phyloP scores from a whole-genome alignment of 2,797 vertebrate genomes.

The Sebastes diaconus region DNA sequence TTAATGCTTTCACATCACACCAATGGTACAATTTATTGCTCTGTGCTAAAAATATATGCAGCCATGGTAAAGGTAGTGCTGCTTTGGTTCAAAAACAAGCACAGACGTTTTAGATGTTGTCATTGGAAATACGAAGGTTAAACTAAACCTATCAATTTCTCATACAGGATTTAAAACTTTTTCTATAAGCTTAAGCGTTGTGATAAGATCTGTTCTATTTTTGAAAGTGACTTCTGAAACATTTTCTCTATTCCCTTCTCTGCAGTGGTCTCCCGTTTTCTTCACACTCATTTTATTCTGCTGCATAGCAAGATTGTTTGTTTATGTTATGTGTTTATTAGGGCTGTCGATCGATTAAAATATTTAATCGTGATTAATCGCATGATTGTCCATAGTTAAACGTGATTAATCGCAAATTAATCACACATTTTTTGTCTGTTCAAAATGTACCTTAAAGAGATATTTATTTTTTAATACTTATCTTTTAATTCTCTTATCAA shows the following conservation, averaged over 20 bases:
- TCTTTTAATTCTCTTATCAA: too few species aligned
- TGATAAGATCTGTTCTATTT: conserved; percentile 29
- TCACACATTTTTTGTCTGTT: too few species aligned
- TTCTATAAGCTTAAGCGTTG: not conserved
- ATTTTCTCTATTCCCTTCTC: not conserved
- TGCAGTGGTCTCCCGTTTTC: not conserved
- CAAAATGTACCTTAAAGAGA: too few species aligned
- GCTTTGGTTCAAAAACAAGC: not conserved
- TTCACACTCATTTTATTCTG: not conserved
- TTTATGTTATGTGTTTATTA: not conserved
- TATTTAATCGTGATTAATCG: too few species aligned
- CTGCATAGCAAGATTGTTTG: not conserved
- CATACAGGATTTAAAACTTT: conserved; percentile 14
- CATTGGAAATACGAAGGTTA: conserved; percentile 5
- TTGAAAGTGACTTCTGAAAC: conserved; percentile 8
- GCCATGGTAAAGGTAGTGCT: not conserved
- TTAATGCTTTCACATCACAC: conserved; percentile 33
- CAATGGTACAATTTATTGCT: conserved; percentile 4
- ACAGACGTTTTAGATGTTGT: not conserved
- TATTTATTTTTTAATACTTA: too few species aligned
- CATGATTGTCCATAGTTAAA: not conserved
- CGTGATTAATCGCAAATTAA: too few species aligned
- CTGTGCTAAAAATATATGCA: conserved; percentile 6
- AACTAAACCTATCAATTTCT: conserved; percentile 19
- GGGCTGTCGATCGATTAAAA: too few species aligned